A percentile compares a stretch with the other conserved stretches of the same genome.
Evolutionary conservation across 2,888 invertebrate genomes (phyloP).

Genomic region (Empis livida): DNA sequence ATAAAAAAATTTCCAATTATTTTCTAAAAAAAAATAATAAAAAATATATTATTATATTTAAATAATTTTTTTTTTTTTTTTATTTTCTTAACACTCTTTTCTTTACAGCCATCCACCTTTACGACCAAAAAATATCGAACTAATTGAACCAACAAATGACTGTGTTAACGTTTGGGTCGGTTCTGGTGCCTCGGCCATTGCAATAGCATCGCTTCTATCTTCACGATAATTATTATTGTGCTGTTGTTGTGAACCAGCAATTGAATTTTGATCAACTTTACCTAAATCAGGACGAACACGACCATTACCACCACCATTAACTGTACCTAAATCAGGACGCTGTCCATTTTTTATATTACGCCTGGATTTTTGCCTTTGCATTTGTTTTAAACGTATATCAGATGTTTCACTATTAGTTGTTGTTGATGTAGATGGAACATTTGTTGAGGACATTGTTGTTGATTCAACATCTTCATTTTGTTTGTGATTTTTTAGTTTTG

Average conservation of each 20-base stretch:
- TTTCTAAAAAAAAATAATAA: no score
- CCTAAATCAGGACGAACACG: constrained; percentile 27
- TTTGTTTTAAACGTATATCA: constrained; percentile 35
- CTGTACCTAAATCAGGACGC: constrained; percentile 47
- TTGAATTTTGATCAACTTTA: constrained; percentile 12
- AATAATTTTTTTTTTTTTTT: no score
- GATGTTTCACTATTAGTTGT: constrained; percentile 7
- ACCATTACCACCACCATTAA: constrained; percentile 31
- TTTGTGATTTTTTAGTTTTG: constrained; percentile 3
- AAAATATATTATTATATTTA: no score
- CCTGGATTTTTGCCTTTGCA: constrained; percentile 40
- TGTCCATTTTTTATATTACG: constrained; percentile 38
- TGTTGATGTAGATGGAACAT: constrained; percentile 6
- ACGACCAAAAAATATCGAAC: constrained; percentile 67
- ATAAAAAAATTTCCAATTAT: no score
- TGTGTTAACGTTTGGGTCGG: constrained; percentile 25
- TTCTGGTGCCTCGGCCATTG: constrained; percentile 11
- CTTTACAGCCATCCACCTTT: constrained; percentile 68
- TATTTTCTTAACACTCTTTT: constrained; percentile 22
- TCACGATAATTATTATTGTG: constrained; percentile 4
- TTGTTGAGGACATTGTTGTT: neutral
- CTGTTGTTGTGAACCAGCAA: constrained; percentile 26
- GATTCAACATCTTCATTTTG: neutral
- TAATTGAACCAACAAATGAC: constrained; percentile 58
- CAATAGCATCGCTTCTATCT: constrained; percentile 12